A percentile compares a stretch with the other conserved stretches of the same genome.
phyloP scores from a whole-genome alignment of 2,113 vertebrate genomes.

The Egretta garzetta region DNA sequence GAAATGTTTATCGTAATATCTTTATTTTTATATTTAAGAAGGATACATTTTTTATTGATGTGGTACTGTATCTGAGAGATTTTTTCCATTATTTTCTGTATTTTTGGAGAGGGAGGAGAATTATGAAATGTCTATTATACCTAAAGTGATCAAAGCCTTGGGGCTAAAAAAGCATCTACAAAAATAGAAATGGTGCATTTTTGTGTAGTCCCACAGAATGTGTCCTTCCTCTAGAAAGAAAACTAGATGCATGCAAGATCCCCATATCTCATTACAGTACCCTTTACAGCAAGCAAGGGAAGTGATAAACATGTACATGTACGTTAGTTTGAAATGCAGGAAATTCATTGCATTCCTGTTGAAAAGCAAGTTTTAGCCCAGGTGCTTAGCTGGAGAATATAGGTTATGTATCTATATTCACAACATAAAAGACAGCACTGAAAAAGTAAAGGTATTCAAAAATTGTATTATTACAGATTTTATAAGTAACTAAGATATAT shows the following conservation, averaged over 20 bases:
- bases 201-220: not conserved
- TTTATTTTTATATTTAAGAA: not conserved
- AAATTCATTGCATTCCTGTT: not conserved
- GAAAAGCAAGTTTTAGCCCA: not conserved
- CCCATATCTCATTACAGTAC: not conserved
- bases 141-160: not conserved
- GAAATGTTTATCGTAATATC: not conserved
- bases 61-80: not conserved
- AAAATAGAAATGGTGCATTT: not conserved
- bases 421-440: not conserved
- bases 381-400: not conserved
- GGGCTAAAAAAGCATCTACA: not conserved
- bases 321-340: not conserved
- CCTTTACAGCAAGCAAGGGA: not conserved
- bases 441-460: not conserved
- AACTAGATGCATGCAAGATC: not conserved
- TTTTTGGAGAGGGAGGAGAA: not conserved
- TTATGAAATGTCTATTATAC: not conserved
- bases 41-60: not conserved
- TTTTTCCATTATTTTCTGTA: not conserved
- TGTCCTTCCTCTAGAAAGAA: not conserved
- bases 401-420: not conserved
- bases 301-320: not conserved
- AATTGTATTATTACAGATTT: not conserved
- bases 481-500: not conserved